phyloP scores from a whole-genome alignment of 2,888 invertebrate genomes.

The Pedicia rivosa region DNA sequence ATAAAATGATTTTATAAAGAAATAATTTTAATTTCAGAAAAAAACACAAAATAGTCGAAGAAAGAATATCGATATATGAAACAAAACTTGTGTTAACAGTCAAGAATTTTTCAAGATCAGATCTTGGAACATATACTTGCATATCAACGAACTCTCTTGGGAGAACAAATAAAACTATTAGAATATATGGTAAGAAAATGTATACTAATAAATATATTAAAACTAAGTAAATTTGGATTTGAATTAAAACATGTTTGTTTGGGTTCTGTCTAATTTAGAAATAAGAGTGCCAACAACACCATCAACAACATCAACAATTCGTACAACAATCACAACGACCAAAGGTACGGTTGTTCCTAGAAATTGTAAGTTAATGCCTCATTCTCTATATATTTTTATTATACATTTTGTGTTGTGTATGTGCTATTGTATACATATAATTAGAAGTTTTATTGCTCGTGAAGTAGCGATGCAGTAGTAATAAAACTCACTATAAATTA shows the following conservation, averaged over 20 bases:
- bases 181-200: constrained; percentile 53
- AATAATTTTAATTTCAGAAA: constrained; percentile 38
- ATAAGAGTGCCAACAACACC: constrained; percentile 4
- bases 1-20: no score
- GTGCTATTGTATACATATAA: no score
- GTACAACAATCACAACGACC: constrained; percentile 4
- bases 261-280: no score
- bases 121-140: constrained; percentile 53
- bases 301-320: constrained; percentile 1
- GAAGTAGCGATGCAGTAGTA: no score
- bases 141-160: constrained; percentile 55
- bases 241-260: no score
- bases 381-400: no score
- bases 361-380: no score
- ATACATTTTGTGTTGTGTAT: no score
- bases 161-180: constrained; percentile 47
- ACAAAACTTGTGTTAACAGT: constrained; percentile 44
- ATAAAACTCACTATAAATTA: no score
- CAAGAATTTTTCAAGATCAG: constrained; percentile 39
- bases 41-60: constrained; percentile 47
- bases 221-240: no score
- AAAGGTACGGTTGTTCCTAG: constrained; percentile 3
- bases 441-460: no score
- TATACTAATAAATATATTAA: no score
- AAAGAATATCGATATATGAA: constrained; percentile 41